Evolutionary conservation across 2,113 vertebrate genomes (phyloP).

Genomic region (Sus scrofa): T2T-Sscrofa CM000817.6:42906501-42907000

Average conservation of each 20-base stretch:
- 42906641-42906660: conserved; percentile 82
- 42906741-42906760: conserved; percentile 79
- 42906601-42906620: conserved; percentile 80
- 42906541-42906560: conserved; percentile 77
- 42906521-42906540: conserved; percentile 39
- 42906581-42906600: conserved; percentile 80
- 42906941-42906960: not conserved
- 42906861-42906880: conserved; percentile 61
- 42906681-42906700: conserved; percentile 85
- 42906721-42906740: conserved; percentile 74
- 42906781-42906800: conserved; percentile 67
- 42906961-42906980: not conserved
- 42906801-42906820: conserved; percentile 60
- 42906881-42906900: conserved; percentile 66
- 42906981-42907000: not conserved
- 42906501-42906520: not conserved
- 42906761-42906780: conserved; percentile 80
- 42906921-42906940: not conserved
- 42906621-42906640: conserved; percentile 81
- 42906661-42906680: conserved; percentile 83
- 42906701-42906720: conserved; percentile 77
- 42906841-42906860: conserved; percentile 68
- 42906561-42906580: conserved; percentile 75
- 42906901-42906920: conserved; percentile 58
- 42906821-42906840: conserved; percentile 40